These are phyloP conservation scores for Oncorhynchus keta DNA, from an alignment of 2,113 vertebrate species.

Conservation along the genomic window DNA sequence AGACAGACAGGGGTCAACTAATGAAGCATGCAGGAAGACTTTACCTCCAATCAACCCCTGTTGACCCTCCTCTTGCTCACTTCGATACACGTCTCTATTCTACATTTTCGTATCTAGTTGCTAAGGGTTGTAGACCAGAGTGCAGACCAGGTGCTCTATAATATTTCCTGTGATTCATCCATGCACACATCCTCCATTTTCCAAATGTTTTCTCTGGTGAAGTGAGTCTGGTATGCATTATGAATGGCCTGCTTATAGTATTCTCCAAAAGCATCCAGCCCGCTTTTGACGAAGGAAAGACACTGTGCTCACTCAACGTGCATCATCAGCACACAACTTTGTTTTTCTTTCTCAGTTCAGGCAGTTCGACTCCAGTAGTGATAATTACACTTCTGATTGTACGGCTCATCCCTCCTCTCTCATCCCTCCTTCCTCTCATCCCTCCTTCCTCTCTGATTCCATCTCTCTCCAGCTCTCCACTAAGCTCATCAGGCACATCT, in stretches of 20 bases:
- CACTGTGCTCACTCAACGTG: conserved; percentile 15
- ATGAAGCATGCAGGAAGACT: conserved; percentile 45
- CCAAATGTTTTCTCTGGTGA: conserved; percentile 11
- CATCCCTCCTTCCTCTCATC: conserved; percentile 23
- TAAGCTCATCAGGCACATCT: conserved; percentile 71
- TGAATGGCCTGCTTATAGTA: not conserved
- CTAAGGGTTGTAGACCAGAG: too few relatives aligned
- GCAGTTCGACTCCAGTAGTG: conserved; percentile 56
- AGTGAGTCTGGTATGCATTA: not conserved
- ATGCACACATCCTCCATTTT: conserved; percentile 12
- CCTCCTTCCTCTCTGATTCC: conserved; percentile 30
- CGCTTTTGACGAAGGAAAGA: not conserved
- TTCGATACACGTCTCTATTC: conserved; percentile 22
- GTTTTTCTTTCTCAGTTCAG: conserved; percentile 38
- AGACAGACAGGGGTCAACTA: conserved; percentile 36
- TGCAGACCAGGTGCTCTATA: not conserved
- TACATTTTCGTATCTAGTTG: not conserved
- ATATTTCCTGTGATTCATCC: not conserved
- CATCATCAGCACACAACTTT: conserved; percentile 27
- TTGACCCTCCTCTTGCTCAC: conserved; percentile 43
- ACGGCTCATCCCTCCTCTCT: not conserved
- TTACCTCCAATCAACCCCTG: conserved; percentile 33
- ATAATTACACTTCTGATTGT: conserved; percentile 53
- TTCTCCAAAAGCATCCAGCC: conserved; percentile 1
- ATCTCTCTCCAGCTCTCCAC: conserved; percentile 65